Percentiles rank a stretch among this genome's conserved stretches.
Evolutionary conservation across 2,797 vertebrate genomes (phyloP).

Genomic region (Mareca penelope): DNA sequence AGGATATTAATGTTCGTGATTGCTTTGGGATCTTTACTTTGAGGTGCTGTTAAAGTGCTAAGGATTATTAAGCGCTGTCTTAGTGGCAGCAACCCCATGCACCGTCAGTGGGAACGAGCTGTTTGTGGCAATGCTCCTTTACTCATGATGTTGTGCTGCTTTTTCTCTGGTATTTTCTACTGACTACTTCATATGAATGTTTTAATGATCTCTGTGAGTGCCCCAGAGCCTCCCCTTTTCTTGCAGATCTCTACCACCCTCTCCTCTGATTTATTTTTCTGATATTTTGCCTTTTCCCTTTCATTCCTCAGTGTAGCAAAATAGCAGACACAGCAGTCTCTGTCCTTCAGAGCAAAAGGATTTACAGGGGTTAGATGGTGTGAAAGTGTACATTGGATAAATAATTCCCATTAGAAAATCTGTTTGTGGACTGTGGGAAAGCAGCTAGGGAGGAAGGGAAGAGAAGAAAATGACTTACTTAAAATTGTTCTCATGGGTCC

Average conservation of each 20-base stretch:
- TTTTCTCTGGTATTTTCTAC: constrained; percentile 7
- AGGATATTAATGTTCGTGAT: neutral
- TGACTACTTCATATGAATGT: constrained; percentile 7
- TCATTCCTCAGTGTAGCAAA: neutral
- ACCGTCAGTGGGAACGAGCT: neutral
- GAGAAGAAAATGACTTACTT: neutral
- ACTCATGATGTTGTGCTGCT: neutral
- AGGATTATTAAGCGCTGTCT: neutral
- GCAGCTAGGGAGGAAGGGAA: neutral
- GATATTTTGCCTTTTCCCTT: neutral
- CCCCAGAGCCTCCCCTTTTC: neutral
- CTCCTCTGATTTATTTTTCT: constrained; percentile 12
- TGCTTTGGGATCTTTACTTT: constrained; percentile 13
- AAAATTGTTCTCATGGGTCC: neutral
- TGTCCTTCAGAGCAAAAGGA: constrained; percentile 16
- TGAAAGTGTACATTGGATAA: neutral
- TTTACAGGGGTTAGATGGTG: neutral
- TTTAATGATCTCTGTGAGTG: neutral
- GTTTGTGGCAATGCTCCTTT: constrained; percentile 7
- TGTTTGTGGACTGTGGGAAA: neutral
- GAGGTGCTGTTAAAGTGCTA: neutral
- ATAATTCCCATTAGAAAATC: constrained; percentile 33
- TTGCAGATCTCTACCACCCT: neutral
- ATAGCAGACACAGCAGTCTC: neutral
- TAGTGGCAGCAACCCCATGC: neutral